Percentiles rank a stretch among this genome's conserved stretches.
Evolutionary conservation across 1,140 invertebrate genomes (phyloP).

Genomic region (Anastatus disparis): DNA sequence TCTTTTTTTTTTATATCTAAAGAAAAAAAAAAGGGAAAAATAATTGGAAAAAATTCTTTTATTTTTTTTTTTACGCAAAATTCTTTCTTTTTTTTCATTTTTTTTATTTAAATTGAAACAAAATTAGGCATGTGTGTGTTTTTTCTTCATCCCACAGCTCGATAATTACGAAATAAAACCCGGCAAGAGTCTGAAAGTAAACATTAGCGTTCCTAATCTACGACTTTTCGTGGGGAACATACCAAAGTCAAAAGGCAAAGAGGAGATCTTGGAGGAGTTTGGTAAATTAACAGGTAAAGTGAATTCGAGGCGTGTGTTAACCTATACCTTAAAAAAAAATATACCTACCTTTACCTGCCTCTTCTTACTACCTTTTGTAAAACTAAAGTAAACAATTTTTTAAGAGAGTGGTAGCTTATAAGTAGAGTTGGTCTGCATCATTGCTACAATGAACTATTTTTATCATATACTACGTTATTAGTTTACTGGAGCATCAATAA

Average conservation of each 20-base stretch:
- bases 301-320: slow-evolving; percentile 72
- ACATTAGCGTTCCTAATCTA: slow-evolving; percentile 99
- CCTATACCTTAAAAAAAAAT: slow-evolving; percentile 66
- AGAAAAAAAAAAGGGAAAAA: slow-evolving; percentile 24
- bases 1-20: slow-evolving; percentile 16
- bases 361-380: slow-evolving; percentile 42
- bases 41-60: slow-evolving; percentile 10
- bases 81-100: slow-evolving; percentile 53
- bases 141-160: slow-evolving; percentile 87
- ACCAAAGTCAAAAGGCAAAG: slow-evolving; percentile 99
- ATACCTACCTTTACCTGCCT: slow-evolving; percentile 43
- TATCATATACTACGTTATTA: slow-evolving; percentile 36
- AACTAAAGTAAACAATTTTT: slow-evolving; percentile 41
- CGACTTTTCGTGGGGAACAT: slow-evolving; percentile 99
- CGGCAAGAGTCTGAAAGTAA: slow-evolving; percentile 99
- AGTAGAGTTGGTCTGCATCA: slow-evolving; percentile 46
- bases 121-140: slow-evolving; percentile 75
- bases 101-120: slow-evolving; percentile 58
- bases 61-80: slow-evolving; percentile 32
- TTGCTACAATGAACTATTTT: slow-evolving; percentile 39
- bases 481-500: slow-evolving; percentile 55
- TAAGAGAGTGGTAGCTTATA: slow-evolving; percentile 66
- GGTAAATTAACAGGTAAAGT: slow-evolving; percentile 99
- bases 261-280: slow-evolving; percentile 99
- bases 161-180: slow-evolving; percentile 99